These are phyloP conservation scores for Bovichtus variegatus DNA, from an alignment of 2,797 vertebrate species.

Conservation along the genomic window DNA sequence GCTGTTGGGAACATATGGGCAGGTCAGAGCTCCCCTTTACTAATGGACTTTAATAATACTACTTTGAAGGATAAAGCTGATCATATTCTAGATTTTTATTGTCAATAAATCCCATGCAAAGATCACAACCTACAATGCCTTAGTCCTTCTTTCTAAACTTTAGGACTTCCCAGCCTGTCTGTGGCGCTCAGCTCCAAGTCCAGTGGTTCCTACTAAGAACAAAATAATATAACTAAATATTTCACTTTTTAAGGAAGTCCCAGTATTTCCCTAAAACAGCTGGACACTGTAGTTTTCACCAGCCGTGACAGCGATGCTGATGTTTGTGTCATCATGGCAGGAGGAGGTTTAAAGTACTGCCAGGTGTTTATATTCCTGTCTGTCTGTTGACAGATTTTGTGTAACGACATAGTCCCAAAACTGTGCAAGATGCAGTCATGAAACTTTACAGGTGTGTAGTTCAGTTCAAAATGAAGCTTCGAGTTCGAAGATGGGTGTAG, in stretches of 20 bases:
- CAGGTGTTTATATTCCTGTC: too few species aligned
- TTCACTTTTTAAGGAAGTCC: not conserved
- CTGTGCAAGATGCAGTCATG: too few species aligned
- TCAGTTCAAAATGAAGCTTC: too few species aligned
- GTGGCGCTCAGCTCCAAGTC: too few species aligned
- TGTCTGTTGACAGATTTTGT: too few species aligned
- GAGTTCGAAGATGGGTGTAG: too few species aligned
- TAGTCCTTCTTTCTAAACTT: not conserved
- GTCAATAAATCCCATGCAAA: not conserved
- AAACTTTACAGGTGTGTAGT: too few species aligned
- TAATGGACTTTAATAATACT: not conserved
- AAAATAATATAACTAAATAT: not conserved
- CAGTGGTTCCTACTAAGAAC: not conserved
- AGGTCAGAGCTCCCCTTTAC: conserved; percentile 77
- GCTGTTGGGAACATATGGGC: conserved; percentile 92
- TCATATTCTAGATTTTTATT: not conserved
- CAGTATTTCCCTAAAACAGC: not conserved
- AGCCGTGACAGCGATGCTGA: too few species aligned
- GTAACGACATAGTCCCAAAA: too few species aligned
- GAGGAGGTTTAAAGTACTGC: too few species aligned
- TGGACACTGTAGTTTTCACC: not conserved
- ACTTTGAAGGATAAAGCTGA: not conserved
- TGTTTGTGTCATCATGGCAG: too few species aligned
- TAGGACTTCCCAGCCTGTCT: not conserved
- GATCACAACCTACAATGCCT: not conserved